Evolutionary conservation across 2,888 invertebrate species (phyloP).

Genomic region (Erebia ligea): DNA sequence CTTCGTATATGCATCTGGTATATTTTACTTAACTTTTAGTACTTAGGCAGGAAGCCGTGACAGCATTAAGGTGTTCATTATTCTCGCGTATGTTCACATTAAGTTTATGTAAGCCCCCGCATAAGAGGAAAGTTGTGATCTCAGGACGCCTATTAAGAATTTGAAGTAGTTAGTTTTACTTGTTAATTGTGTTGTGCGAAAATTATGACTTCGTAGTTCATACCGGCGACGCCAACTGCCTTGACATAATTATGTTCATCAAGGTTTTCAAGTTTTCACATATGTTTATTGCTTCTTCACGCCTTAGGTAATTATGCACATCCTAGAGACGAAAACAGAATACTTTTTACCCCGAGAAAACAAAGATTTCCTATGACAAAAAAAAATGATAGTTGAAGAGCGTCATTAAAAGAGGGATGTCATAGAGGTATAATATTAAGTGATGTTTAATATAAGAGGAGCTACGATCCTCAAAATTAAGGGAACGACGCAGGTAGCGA

Average conservation of each 20-base stretch:
- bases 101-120: conserved; percentile 25
- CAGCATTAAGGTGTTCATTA: conserved; percentile 35
- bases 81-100: conserved; percentile 24
- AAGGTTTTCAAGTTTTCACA: neutral
- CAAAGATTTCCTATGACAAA: neutral
- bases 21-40: conserved; percentile 19
- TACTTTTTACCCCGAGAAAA: neutral
- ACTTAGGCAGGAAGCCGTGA: conserved; percentile 29
- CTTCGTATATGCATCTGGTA: conserved; percentile 20
- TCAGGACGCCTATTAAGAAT: conserved; percentile 32
- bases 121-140: conserved; percentile 34
- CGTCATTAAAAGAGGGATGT: no score
- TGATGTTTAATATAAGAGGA: no score
- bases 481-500: no score
- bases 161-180: conserved; percentile 28
- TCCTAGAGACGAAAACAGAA: no score
- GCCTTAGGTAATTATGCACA: no score
- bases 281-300: neutral
- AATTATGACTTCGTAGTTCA: conserved; percentile 5
- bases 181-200: conserved; percentile 18
- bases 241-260: conserved; percentile 6
- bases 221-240: neutral
- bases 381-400: no score
- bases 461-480: no score
- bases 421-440: no score